Evolutionary conservation across 2,888 invertebrate species (phyloP).

Genomic region (Papilio demoleus): DNA sequence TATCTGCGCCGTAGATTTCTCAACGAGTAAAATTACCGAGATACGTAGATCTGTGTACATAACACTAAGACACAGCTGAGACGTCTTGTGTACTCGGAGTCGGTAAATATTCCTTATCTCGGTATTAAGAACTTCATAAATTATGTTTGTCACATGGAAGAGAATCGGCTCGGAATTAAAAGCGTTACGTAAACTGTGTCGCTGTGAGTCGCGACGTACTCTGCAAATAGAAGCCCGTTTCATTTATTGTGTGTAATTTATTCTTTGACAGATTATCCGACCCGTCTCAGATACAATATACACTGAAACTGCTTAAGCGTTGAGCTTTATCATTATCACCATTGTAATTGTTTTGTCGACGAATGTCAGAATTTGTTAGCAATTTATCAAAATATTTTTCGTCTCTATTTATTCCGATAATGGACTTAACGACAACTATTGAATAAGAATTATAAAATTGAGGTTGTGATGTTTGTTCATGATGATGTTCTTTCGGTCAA

Average conservation of each 20-base stretch:
- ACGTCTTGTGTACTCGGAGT: conserved; percentile 74
- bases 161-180: conserved; percentile 65
- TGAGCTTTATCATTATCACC: conserved; percentile 9
- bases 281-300: neutral
- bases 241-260: conserved; percentile 33
- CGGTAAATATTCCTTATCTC: conserved; percentile 81
- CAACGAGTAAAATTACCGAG: conserved; percentile 77
- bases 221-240: conserved; percentile 34
- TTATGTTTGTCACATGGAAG: conserved; percentile 80
- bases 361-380: conserved; percentile 2
- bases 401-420: neutral
- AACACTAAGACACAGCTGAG: conserved; percentile 77
- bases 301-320: conserved; percentile 3
- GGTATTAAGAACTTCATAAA: conserved; percentile 83
- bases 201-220: neutral
- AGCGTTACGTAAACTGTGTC: conserved; percentile 53
- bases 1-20: conserved; percentile 75
- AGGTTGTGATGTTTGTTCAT: too few relatives aligned
- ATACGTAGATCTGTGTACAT: conserved; percentile 77
- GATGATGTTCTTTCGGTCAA: neutral
- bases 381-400: neutral
- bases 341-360: neutral
- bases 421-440: too few relatives aligned
- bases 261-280: conserved; percentile 34
- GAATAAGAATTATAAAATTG: too few relatives aligned